Evolutionary conservation across 2,113 vertebrate species (phyloP), one percentile per base, ranked within the genome.

Genomic region (Microcebus jonahi): DNA sequence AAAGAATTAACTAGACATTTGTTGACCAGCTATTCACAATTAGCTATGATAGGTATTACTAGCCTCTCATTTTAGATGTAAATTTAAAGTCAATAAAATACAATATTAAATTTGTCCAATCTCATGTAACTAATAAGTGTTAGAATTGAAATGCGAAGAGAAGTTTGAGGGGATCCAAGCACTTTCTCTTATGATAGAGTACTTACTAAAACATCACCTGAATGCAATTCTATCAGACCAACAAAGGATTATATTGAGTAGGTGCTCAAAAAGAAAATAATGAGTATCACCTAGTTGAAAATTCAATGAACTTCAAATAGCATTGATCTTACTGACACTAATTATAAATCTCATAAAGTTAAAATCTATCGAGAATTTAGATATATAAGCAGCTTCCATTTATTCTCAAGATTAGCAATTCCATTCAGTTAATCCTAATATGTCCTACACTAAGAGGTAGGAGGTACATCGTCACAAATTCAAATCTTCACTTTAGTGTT

Each of bases 341-440:
- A 96, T 86, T 96, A 89, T 88, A 91, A 96, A 85, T 77, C 61
- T 82, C 77, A 88, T 76, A 79, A 88, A 79, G 63, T 89, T 76
- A 96, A 83, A 80, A 81, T 88, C 39, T 13, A 90, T 79, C 23
- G 29, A 70, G 17, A 42, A 21, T 5, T 88, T 50, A 92, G 14
- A 18, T 53, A n/a, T 59, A 82, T 13, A 71, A 80, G 25, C 15
- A 93, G 27, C n/a, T 25, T 93, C 25, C 50, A 20, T 91, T 91
- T 86, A 82, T 94, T 82, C 36, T 80, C 65, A 27, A 70, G 14
- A 20, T 85, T 86, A 93, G 12, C 55, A 91, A 81, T 77, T 88
- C 76, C 77, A 89, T 95, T 90, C 77, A 79, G 4, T 88, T 70
- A 27, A 79, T 67, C 8, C 9, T 88, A 75, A 39, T 57, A 85